phyloP scores from a whole-genome alignment of 2,888 invertebrate genomes.

The Dasysyrphus albostriatus region DNA sequence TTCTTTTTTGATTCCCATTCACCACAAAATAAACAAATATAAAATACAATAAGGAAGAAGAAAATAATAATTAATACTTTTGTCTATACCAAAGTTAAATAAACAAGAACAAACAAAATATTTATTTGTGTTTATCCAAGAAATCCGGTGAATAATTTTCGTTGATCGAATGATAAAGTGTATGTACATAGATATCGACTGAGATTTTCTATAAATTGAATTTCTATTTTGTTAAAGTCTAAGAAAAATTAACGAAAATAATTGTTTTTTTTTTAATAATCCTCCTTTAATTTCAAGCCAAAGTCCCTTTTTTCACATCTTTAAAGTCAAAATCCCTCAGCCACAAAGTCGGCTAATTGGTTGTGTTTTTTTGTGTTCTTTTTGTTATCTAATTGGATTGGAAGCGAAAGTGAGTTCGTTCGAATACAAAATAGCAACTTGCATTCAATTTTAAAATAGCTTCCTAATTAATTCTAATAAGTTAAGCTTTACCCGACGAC shows the following conservation, averaged over 20 bases:
- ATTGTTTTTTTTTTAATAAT: neutral
- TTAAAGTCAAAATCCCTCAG: slow-evolving; percentile 5
- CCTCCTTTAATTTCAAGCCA: neutral
- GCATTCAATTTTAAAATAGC: neutral
- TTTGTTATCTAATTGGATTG: slow-evolving; percentile 27
- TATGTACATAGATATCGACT: neutral
- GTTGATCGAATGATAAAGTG: neutral
- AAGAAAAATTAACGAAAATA: slow-evolving; percentile 1
- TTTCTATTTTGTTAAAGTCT: neutral
- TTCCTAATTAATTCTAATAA: slow-evolving; percentile 33
- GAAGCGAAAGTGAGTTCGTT: neutral
- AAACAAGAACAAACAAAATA: slow-evolving; percentile 4
- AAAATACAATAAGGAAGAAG: neutral
- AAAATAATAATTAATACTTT: neutral
- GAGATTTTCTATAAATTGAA: neutral
- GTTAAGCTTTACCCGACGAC: neutral
- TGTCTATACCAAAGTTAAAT: slow-evolving; percentile 3
- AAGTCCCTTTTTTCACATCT: neutral
- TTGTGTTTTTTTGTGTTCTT: neutral
- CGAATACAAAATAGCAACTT: neutral
- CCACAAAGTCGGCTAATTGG: neutral
- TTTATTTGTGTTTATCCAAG: neutral
- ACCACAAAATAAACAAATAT: slow-evolving; percentile 15
- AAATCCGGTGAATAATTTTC: neutral
- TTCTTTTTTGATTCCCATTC: neutral